A percentile compares a stretch with the other conserved stretches of the same genome.
phyloP scores from a whole-genome alignment of 37 sponge, comb jelly and placozoan genomes.

The Chondrilla cf. caribensis region DNA sequence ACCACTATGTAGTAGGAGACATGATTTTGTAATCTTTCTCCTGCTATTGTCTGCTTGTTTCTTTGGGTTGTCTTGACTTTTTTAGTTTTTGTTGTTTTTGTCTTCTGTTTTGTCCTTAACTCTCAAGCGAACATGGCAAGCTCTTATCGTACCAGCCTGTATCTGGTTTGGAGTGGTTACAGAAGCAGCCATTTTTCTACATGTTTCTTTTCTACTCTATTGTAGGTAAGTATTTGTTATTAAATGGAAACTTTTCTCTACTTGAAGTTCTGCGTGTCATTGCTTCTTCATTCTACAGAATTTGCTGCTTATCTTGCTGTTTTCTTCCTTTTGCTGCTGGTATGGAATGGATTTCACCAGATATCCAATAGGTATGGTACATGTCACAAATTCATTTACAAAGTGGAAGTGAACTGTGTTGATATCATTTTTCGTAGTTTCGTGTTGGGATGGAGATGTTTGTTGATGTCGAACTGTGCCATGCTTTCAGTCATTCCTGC shows the following conservation, averaged over 20 bases:
- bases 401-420: too few species aligned
- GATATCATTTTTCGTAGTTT: background rate
- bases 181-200: slow-evolving; percentile 35
- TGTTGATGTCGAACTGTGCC: slow-evolving; percentile 74
- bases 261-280: too few species aligned
- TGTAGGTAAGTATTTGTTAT: slow-evolving; percentile 52
- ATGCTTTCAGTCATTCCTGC: slow-evolving; percentile 65
- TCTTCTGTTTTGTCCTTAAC: slow-evolving; percentile 32
- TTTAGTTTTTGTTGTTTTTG: background rate
- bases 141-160: slow-evolving; percentile 1
- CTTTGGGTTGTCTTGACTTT: too few species aligned
- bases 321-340: too few species aligned
- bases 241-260: too few species aligned
- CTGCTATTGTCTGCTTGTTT: too few species aligned
- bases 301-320: background rate
- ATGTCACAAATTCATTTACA: background rate
- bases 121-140: slow-evolving; percentile 7
- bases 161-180: background rate
- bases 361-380: background rate
- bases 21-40: background rate
- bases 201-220: slow-evolving; percentile 40
- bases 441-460: background rate
- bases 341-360: too few species aligned
- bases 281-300: background rate
- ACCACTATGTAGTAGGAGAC: background rate